phyloP scores from a whole-genome alignment of 2,888 invertebrate genomes.

The Adelognathus sp. region DNA sequence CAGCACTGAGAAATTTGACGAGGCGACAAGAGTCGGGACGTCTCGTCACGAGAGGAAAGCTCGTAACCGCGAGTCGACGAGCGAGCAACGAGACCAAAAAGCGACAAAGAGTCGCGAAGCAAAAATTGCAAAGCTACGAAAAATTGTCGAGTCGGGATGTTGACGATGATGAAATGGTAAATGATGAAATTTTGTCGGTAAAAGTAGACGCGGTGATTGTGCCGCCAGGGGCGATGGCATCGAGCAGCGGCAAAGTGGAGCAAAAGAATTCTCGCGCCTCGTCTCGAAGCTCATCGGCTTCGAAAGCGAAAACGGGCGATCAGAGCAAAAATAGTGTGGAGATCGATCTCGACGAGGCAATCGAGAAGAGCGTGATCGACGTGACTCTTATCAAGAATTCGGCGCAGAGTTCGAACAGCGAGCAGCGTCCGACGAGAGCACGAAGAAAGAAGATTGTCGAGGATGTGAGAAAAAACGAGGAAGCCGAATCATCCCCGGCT shows the following conservation, averaged over 20 bases:
- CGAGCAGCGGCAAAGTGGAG: not conserved
- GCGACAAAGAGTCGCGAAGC: conserved; percentile 58
- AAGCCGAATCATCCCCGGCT: not conserved
- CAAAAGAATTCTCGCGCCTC: conserved; percentile 45
- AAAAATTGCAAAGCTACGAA: conserved; percentile 78
- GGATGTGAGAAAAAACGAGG: conserved; percentile 18
- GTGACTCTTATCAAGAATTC: conserved; percentile 48
- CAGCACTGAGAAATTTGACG: conserved; percentile 27
- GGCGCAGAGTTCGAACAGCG: not conserved
- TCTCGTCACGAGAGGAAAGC: conserved; percentile 64
- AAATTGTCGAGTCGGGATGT: conserved; percentile 84
- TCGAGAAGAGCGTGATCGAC: conserved; percentile 54
- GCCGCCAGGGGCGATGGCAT: conserved; percentile 57
- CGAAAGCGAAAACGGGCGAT: no score
- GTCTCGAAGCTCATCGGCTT: conserved; percentile 56
- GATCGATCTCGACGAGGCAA: conserved; percentile 56
- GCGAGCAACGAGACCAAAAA: conserved; percentile 45
- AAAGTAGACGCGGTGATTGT: conserved; percentile 69
- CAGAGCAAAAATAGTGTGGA: conserved; percentile 23
- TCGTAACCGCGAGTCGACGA: conserved; percentile 36
- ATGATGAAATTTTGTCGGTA: conserved; percentile 53
- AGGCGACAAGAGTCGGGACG: conserved; percentile 51
- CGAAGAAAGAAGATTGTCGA: conserved; percentile 53
- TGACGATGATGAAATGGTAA: conserved; percentile 45
- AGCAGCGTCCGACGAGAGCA: conserved; percentile 34